Conservation (phyloP, 92 coral and sea anemone species). For the Palythoa caribaeorum region DNA sequence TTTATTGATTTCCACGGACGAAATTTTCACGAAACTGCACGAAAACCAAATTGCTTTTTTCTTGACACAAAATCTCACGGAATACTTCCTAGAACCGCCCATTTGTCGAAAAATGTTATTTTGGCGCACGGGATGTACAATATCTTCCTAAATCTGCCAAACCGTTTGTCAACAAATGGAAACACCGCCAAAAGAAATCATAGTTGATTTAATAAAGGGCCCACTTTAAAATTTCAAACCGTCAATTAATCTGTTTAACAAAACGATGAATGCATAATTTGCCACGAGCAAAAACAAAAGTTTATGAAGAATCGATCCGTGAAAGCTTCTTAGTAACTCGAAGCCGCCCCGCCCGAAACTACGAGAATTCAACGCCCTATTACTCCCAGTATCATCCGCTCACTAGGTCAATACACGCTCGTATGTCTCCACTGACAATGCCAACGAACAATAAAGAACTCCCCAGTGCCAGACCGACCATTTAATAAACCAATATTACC, state of each 20-base stretch:
- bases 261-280: slow-evolving; percentile 42
- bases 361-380: neutral
- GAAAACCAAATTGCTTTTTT: neutral
- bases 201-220: slow-evolving; percentile 28
- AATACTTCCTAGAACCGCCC: neutral
- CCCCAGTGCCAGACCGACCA: slow-evolving; percentile 6
- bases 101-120: neutral
- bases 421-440: slow-evolving; percentile 3
- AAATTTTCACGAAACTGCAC: slow-evolving; percentile 3
- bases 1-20: slow-evolving; percentile 54
- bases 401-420: neutral
- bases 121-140: neutral
- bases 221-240: slow-evolving; percentile 15
- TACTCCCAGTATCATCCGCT: neutral
- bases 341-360: neutral
- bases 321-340: neutral
- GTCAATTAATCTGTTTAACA: slow-evolving; percentile 41
- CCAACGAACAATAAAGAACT: neutral
- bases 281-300: slow-evolving; percentile 4
- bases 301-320: slow-evolving; percentile 3
- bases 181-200: slow-evolving; percentile 26
- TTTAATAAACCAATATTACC: slow-evolving; percentile 15
- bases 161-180: slow-evolving; percentile 38
- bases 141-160: slow-evolving; percentile 34
- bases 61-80: neutral